Evolutionary conservation across 1,140 invertebrate genomes (phyloP).

Genomic region (Aphaenogaster floridana): DNA sequence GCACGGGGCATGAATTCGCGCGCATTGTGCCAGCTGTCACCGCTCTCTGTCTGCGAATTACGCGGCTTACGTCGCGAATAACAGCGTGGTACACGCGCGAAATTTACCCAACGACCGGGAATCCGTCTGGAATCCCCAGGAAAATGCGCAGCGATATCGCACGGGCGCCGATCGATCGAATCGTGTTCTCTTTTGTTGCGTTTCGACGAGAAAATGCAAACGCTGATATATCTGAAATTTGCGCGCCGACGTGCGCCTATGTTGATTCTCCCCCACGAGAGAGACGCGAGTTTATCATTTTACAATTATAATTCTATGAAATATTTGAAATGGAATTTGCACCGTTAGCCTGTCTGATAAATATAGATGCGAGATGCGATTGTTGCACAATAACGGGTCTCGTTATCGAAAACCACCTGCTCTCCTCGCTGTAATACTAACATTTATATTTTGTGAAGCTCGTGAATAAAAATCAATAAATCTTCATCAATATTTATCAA

Average conservation of each 20-base stretch:
- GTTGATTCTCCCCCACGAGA: not conserved
- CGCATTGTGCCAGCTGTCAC: slow-evolving; percentile 28
- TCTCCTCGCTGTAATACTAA: not conserved
- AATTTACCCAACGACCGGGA: slow-evolving; percentile 22
- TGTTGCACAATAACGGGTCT: not conserved
- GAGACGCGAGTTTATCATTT: slow-evolving; percentile 16
- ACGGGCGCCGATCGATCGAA: not conserved
- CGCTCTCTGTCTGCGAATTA: slow-evolving; percentile 33
- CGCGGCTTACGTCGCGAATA: slow-evolving; percentile 31
- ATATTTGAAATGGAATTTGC: not conserved
- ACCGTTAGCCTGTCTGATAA: not conserved
- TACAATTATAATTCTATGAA: slow-evolving; percentile 21
- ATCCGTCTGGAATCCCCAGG: slow-evolving; percentile 19
- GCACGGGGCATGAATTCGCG: slow-evolving; percentile 4
- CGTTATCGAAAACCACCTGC: not conserved
- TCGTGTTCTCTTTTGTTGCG: not conserved
- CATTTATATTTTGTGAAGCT: not conserved
- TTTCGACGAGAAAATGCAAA: not conserved
- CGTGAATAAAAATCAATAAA: slow-evolving; percentile 27
- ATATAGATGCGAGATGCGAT: not conserved
- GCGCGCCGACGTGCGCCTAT: not conserved
- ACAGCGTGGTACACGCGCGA: slow-evolving; percentile 11
- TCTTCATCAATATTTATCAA: not conserved
- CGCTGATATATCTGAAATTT: not conserved
- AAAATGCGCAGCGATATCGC: slow-evolving; percentile 37